Conservation (phyloP, 2,797 vertebrate genomes). For the Graptemys geographica region DNA sequence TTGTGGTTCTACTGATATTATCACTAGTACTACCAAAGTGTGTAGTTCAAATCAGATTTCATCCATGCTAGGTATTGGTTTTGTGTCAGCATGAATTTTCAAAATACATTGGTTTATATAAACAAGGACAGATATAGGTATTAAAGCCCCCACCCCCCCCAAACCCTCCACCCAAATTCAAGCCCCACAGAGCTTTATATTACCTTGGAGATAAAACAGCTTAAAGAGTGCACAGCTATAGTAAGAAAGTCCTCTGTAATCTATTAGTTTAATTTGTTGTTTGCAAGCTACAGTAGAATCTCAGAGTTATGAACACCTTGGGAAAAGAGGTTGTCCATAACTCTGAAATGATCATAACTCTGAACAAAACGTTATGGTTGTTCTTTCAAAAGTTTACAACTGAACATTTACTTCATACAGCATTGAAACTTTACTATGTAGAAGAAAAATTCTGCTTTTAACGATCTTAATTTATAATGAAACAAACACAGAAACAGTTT, state of each 20-base stretch:
- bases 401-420: too few species aligned
- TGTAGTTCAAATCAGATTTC: slow-evolving; percentile 72
- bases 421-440: too few species aligned
- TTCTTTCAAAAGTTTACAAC: too few species aligned
- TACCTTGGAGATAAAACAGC: slow-evolving; percentile 38
- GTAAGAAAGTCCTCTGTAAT: not conserved
- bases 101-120: slow-evolving; percentile 64
- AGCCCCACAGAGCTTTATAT: slow-evolving; percentile 43
- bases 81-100: slow-evolving; percentile 71
- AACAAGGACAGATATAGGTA: slow-evolving; percentile 71
- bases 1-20: slow-evolving; percentile 75
- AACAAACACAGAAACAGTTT: too few species aligned
- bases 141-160: slow-evolving; percentile 12
- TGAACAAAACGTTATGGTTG: too few species aligned
- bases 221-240: slow-evolving; percentile 16
- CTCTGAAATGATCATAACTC: too few species aligned
- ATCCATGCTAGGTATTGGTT: slow-evolving; percentile 59
- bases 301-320: too few species aligned
- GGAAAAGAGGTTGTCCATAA: too few species aligned
- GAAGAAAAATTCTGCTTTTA: too few species aligned
- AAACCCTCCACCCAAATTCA: slow-evolving; percentile 36
- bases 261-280: not conserved
- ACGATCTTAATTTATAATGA: too few species aligned
- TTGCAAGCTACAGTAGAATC: not conserved
- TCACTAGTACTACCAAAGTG: slow-evolving; percentile 62